Conservation (phyloP, 2,113 vertebrate genomes). For the Paradoxurus hermaphroditus region DNA sequence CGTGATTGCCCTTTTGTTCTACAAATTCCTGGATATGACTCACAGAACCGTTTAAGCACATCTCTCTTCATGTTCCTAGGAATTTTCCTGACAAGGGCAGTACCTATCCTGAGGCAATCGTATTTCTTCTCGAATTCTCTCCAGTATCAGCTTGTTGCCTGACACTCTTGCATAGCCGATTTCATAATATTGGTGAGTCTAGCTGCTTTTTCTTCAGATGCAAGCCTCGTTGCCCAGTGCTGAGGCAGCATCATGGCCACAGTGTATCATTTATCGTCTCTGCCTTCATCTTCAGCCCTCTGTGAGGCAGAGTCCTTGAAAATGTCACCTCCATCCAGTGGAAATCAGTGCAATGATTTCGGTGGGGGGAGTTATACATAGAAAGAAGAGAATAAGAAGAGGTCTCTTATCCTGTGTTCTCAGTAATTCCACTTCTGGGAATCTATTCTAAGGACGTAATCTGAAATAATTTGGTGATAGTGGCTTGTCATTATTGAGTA, state of each 20-base stretch:
- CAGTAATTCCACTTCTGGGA: background rate
- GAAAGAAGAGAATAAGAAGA: no score
- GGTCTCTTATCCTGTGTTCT: background rate
- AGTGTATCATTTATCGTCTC: background rate
- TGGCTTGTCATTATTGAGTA: background rate
- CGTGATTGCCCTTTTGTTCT: slow-evolving; percentile 59
- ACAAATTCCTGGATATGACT: slow-evolving; percentile 63
- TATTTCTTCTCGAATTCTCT: slow-evolving; percentile 46
- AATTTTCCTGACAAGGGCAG: slow-evolving; percentile 64
- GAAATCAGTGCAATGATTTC: background rate
- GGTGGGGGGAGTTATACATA: background rate
- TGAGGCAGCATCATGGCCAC: background rate
- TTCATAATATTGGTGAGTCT: background rate
- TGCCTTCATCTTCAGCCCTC: background rate
- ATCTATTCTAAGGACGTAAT: background rate
- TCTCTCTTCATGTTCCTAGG: slow-evolving; percentile 60
- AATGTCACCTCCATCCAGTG: background rate
- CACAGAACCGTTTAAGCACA: slow-evolving; percentile 33
- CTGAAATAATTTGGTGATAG: background rate
- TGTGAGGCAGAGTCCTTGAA: background rate
- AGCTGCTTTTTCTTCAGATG: background rate
- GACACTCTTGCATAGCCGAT: background rate
- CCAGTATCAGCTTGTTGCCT: slow-evolving; percentile 21
- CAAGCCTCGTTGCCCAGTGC: background rate
- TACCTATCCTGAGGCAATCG: slow-evolving; percentile 31